phyloP scores from a whole-genome alignment of 2,113 vertebrate species.

The Ceyx melanurus region DNA sequence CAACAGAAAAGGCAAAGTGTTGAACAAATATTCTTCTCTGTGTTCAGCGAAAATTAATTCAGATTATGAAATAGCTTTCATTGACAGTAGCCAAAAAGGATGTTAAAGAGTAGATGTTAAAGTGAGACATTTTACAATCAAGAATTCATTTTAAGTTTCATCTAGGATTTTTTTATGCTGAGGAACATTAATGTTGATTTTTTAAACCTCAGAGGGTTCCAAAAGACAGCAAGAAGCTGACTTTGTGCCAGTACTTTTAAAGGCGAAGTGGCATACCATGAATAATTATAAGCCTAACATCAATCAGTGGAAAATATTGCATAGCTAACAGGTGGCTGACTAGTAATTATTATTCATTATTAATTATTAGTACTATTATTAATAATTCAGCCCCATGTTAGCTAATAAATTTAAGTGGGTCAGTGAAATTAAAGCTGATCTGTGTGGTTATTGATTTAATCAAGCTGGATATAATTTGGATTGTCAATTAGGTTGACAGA shows the following conservation, averaged over 20 bases:
- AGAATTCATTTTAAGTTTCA: neutral
- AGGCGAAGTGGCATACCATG: neutral
- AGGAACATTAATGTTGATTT: neutral
- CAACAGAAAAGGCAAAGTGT: neutral
- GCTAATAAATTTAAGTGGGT: neutral
- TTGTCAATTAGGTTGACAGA: neutral
- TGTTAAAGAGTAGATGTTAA: neutral
- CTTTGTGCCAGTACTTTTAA: conserved; percentile 10
- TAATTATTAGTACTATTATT: conserved; percentile 1
- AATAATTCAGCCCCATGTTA: neutral
- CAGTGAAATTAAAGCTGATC: conserved; percentile 7
- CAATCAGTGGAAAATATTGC: conserved; percentile 1
- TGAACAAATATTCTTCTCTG: neutral
- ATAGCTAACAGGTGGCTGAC: neutral
- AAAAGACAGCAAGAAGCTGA: neutral
- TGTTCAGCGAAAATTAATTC: neutral
- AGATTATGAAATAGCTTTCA: neutral
- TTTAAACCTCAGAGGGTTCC: neutral
- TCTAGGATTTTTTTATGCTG: neutral
- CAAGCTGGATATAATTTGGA: neutral
- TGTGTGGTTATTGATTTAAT: neutral
- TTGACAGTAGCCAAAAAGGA: neutral
- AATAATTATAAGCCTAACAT: conserved; percentile 36
- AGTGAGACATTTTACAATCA: neutral
- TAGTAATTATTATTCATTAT: conserved; percentile 7